Conservation (phyloP, 2,888 invertebrate species). For the Agrochola circellaris region DNA sequence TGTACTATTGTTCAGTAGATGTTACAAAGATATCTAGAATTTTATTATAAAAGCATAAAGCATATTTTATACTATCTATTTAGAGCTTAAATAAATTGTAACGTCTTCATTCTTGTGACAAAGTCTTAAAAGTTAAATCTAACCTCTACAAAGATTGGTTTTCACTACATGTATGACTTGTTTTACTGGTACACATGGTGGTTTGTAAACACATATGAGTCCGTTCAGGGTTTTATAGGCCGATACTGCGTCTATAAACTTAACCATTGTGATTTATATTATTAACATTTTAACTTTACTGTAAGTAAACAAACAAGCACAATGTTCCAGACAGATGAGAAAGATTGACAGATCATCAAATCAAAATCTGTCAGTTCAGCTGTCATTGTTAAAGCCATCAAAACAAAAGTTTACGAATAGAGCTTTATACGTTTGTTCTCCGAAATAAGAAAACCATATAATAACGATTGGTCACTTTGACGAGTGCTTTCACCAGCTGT, state of each 20-base stretch:
- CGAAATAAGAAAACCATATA: background rate
- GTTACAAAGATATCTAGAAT: background rate
- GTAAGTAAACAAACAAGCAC: conserved; percentile 36
- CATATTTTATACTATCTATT: background rate
- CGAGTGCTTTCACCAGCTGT: background rate
- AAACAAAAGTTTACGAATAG: conserved; percentile 14
- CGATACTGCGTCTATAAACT: conserved; percentile 87
- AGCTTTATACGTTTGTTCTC: too few species aligned
- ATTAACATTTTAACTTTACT: conserved; percentile 8
- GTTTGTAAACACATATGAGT: conserved; percentile 95
- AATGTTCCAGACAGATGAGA: background rate
- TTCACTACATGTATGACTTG: conserved; percentile 91
- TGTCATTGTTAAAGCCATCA: background rate
- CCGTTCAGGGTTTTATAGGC: conserved; percentile 94
- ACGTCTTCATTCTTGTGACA: background rate
- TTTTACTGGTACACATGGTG: conserved; percentile 90
- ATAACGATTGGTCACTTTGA: background rate
- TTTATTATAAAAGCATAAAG: background rate
- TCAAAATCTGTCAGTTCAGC: background rate
- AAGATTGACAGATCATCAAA: too few species aligned
- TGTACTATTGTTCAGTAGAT: background rate
- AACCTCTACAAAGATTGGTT: conserved; percentile 93
- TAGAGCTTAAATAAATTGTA: background rate
- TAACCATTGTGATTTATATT: conserved; percentile 76
- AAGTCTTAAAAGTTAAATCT: conserved; percentile 56